Evolutionary conservation across 1,140 invertebrate genomes (phyloP), one percentile per base, ranked within the genome.

Genomic region (Diprion similis): DNA sequence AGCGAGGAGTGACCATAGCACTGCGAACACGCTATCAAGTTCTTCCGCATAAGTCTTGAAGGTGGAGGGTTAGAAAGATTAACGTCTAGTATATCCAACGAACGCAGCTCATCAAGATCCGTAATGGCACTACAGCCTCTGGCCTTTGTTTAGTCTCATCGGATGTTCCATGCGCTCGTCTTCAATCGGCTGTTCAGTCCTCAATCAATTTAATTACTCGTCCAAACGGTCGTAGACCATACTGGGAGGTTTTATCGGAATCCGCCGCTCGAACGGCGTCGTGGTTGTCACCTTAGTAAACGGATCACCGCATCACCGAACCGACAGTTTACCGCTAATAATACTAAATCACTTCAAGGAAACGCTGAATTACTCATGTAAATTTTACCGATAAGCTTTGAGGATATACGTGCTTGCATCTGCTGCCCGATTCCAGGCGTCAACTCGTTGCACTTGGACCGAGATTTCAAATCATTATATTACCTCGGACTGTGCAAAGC

Each of bases 161-260:
- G 51, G 51, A 9, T 59, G 51, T 59, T 59, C 51, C 51, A 17
- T 17, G 51, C 51, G 24, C 6, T 37, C 24, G 24, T 59, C 51
- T 13, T 59, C 51, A 13, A 17, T 59, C 51, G 6, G 51, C 51
- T 15, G 51, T 59, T 59, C 51, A 59, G 51, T 59, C 51, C 51
- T 59, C 51, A 59, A 59, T 59, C 51, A 59, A 59, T 59, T 59
- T 59, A 59, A 59, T 59, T 59, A 59, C 51, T 59, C 51, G 51
- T 59, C 51, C 11, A 59, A 59, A 59, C 51, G 51, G 51, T 59
- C 51, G 51, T 59, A 59, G 51, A 59, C 51, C 51, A 59, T 59
- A 59, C 51, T 17, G 6, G 51, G 51, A 59, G 11, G 11, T 4
- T 59, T 59, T 17, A 59, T 15, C 51, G 3, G 51, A 59, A 59